phyloP scores from a whole-genome alignment of 2,113 vertebrate genomes.

The Myanophis thanlyinensis region DNA sequence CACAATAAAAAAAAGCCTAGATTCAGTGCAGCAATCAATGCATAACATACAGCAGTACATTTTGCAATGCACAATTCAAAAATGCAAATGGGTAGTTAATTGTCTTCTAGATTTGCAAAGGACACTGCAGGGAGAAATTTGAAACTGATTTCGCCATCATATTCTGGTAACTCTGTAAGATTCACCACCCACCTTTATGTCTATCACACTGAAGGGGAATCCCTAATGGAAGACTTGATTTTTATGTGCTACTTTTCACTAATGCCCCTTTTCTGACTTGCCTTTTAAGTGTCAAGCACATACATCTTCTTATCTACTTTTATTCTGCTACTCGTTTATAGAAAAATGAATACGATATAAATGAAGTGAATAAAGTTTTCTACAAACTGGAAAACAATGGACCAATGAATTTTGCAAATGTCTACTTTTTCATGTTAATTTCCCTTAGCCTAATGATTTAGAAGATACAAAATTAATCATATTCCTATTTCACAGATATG shows the following conservation, averaged over 20 bases:
- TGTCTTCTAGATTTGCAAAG: background rate
- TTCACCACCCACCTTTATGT: background rate
- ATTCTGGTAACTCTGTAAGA: background rate
- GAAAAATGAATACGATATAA: background rate
- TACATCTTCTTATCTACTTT: background rate
- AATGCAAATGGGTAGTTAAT: background rate
- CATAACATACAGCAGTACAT: background rate
- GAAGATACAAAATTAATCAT: conserved; percentile 43
- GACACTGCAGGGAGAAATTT: background rate
- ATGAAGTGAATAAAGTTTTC: background rate
- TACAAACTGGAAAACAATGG: background rate
- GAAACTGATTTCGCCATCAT: background rate
- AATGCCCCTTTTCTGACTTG: background rate
- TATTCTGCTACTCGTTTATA: background rate
- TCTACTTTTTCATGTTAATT: background rate
- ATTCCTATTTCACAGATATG: conserved; percentile 41
- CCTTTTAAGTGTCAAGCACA: background rate
- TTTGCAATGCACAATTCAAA: background rate
- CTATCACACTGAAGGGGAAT: background rate
- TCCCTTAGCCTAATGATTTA: background rate
- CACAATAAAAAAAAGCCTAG: background rate
- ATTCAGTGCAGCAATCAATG: background rate
- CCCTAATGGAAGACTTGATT: background rate
- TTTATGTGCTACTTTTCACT: background rate
- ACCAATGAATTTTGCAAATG: background rate